These are phyloP conservation scores for Hyposmocoma kahamanoa DNA, from an alignment of 1,140 invertebrate genomes.

Conservation along the genomic window DNA sequence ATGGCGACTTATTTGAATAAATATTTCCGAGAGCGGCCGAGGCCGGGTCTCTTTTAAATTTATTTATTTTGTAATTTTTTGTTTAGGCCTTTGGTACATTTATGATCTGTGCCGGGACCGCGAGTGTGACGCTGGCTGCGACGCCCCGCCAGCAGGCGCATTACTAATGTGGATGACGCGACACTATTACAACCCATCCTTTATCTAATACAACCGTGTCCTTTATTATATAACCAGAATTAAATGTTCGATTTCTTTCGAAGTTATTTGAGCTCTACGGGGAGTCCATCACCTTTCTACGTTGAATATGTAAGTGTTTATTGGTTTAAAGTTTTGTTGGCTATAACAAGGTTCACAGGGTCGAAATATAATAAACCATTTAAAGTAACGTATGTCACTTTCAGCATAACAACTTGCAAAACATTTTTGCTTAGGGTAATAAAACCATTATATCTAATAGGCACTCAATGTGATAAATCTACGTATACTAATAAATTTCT, in stretches of 20 bases:
- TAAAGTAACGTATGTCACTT: too few species aligned
- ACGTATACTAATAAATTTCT: too few species aligned
- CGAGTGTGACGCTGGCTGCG: slow-evolving; percentile 21
- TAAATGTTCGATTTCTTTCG: slow-evolving; percentile 51
- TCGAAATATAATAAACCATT: too few species aligned
- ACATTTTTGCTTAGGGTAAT: too few species aligned
- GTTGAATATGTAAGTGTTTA: slow-evolving; percentile 35
- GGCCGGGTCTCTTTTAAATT: slow-evolving; percentile 38
- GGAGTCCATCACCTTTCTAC: slow-evolving; percentile 41
- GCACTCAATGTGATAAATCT: too few species aligned
- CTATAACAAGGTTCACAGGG: too few species aligned
- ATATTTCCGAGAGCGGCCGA: slow-evolving; percentile 54
- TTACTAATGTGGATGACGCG: slow-evolving; percentile 58
- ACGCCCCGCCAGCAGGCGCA: slow-evolving; percentile 51
- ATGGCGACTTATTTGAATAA: slow-evolving; percentile 71
- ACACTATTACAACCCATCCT: slow-evolving; percentile 64
- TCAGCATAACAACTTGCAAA: too few species aligned
- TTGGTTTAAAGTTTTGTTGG: slow-evolving; percentile 46
- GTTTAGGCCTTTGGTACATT: slow-evolving; percentile 27
- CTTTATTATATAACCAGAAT: slow-evolving; percentile 62
- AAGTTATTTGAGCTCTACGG: slow-evolving; percentile 51
- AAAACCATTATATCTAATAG: too few species aligned
- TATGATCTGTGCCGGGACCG: slow-evolving; percentile 5
- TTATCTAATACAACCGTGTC: slow-evolving; percentile 63
- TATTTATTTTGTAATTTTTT: slow-evolving; percentile 55